Evolutionary conservation across 2,797 vertebrate genomes (phyloP).

Genomic region (Neoniphon sammara): DNA sequence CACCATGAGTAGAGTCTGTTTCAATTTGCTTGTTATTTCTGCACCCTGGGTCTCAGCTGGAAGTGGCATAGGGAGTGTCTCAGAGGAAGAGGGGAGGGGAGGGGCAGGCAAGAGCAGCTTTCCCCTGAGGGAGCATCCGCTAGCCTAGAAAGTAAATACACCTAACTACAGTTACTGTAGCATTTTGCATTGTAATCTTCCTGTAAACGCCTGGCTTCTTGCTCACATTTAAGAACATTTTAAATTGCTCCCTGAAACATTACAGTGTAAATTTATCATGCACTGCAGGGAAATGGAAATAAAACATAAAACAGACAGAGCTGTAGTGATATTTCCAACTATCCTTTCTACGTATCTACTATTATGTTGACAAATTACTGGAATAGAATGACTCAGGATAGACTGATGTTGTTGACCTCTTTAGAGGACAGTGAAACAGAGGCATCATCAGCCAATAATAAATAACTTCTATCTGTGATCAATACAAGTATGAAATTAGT

Average conservation of each 20-base stretch:
- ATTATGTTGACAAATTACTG: constrained; percentile 1
- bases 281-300: constrained; percentile 12
- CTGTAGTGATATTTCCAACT: background rate
- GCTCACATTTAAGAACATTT: background rate
- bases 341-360: constrained; percentile 13
- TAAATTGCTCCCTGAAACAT: background rate
- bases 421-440: constrained; percentile 6
- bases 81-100: constrained; percentile 67
- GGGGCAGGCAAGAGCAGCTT: constrained; percentile 57
- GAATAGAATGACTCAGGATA: background rate
- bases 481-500: background rate
- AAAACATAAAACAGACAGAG: background rate
- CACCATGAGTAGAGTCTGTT: constrained; percentile 63
- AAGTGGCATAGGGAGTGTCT: constrained; percentile 72
- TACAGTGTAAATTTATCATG: background rate
- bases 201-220: background rate
- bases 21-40: constrained; percentile 81
- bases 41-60: constrained; percentile 84
- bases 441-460: constrained; percentile 8
- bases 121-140: constrained; percentile 56
- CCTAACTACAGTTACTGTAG: constrained; percentile 45
- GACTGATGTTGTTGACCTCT: background rate
- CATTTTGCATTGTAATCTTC: constrained; percentile 28
- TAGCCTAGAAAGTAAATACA: constrained; percentile 66
- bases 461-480: background rate